Base-by-base conservation (phyloP, 92 coral and sea anemone genomes). In the Galaxea fascicularis region DNA sequence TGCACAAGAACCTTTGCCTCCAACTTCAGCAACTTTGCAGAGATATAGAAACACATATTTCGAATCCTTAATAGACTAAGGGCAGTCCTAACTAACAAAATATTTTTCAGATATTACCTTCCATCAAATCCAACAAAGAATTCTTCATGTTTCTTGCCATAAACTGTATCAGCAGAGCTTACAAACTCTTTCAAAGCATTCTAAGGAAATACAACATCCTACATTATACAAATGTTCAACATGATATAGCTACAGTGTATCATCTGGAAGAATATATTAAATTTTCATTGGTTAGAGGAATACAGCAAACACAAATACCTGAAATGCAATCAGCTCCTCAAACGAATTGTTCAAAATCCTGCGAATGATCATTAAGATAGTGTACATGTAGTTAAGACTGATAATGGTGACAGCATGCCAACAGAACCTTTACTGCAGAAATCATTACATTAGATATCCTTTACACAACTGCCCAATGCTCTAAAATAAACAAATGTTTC, bases 71-170 rank as follows among this genome's bases (percentile, higher is more conserved):
- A 22, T 21, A 68, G 0, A n/a, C n/a, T 27, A 1, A 35, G 25
- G 18, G 15, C 1, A 65, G 11, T 14, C 0, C 20, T 60, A 8
- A 0, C 10, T 59, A 6, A 58, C 2, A 17, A 4, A 17, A 12
- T 56, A 17, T 15, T 56, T 15, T 12, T 64, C 1, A 17, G 13
- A 51, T 7, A 78, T 77, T 76, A 90, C 98, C 98, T 96, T 92
- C 99, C 99, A 82, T 96, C 98, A 90, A 96, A 96, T 17, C 99
- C 99, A 75, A 96, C 86, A 79, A 96, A 96, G 78, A 96, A 96
- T 54, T 96, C 99, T 85, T 96, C 99, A 87, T 82, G 78, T 65
- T 91, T 94, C 80, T 94, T 92, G 47, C 96, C 90, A 72, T 96
- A 96, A 27, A 66, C 88, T 21, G 96, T 91, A 78, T 96, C 98